Conservation (phyloP, 2,797 vertebrate species). For the Enoplosus armatus region DNA sequence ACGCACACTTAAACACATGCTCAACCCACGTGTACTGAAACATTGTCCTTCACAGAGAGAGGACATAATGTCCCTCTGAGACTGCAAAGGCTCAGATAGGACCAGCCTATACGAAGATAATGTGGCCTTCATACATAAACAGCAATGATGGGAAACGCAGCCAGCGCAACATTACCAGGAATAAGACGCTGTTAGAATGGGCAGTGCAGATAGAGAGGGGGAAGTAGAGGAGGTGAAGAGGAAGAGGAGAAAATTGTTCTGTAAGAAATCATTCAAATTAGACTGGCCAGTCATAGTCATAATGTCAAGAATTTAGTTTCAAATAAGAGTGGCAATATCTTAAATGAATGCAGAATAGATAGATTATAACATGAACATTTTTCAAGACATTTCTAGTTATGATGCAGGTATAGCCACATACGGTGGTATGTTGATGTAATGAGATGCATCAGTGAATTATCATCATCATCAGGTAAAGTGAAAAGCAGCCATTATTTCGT, state of each 20-base stretch:
- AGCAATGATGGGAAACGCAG: constrained; percentile 33
- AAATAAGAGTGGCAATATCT: not conserved
- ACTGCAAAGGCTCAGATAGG: constrained; percentile 3
- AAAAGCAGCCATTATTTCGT: not conserved
- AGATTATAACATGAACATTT: not conserved
- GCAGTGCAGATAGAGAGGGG: not conserved
- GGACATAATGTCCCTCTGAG: constrained; percentile 5
- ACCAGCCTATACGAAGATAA: constrained; percentile 3
- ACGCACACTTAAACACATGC: not conserved
- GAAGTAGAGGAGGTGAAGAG: not conserved
- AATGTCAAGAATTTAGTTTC: not conserved
- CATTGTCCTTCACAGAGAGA: constrained; percentile 39
- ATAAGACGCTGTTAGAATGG: not conserved
- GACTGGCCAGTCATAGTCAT: not conserved
- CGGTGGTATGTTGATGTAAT: not conserved
- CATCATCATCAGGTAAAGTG: not conserved
- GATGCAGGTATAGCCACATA: not conserved
- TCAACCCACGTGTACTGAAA: not conserved
- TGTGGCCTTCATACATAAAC: constrained; percentile 41
- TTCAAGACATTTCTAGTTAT: not conserved
- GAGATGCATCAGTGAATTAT: not conserved
- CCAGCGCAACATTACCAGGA: not conserved
- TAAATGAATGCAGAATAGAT: not conserved
- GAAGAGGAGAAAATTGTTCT: not conserved
- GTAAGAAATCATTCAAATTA: not conserved